These are phyloP conservation scores for Pseudochirops cupreus DNA, from an alignment of 2,797 vertebrate species.

Conservation along the genomic window DNA sequence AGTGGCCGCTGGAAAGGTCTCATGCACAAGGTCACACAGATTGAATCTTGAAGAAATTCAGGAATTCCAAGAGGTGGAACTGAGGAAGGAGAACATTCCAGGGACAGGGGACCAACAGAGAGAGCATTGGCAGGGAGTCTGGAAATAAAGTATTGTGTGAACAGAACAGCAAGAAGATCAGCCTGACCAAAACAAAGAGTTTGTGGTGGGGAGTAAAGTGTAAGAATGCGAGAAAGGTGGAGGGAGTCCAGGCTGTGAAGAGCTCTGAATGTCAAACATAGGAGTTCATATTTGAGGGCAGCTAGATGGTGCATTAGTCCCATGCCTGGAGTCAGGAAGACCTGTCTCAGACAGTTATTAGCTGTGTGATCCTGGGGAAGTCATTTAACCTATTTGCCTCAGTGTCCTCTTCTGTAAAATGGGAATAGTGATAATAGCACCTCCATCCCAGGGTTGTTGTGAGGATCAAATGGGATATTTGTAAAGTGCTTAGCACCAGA, in stretches of 20 bases:
- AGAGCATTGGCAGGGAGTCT: not conserved
- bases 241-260: no score
- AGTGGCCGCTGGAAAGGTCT: not conserved
- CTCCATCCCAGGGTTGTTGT: not conserved
- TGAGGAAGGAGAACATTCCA: not conserved
- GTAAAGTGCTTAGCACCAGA: not conserved
- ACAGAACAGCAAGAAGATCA: not conserved
- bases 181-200: not conserved
- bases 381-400: not conserved
- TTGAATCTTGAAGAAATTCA: not conserved
- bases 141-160: not conserved
- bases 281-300: no score
- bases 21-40: not conserved
- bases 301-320: no score
- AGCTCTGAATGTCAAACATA: no score
- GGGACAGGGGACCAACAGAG: not conserved
- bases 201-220: not conserved
- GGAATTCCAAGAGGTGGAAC: not conserved
- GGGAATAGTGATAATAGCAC: not conserved
- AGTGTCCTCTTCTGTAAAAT: not conserved
- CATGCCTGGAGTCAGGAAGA: not conserved
- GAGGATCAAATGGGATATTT: not conserved
- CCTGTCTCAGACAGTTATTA: not conserved
- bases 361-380: not conserved
- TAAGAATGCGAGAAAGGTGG: no score